These are phyloP conservation scores for Lophochroa leadbeateri DNA, from an alignment of 2,113 vertebrate genomes.

Conservation along the genomic window DNA sequence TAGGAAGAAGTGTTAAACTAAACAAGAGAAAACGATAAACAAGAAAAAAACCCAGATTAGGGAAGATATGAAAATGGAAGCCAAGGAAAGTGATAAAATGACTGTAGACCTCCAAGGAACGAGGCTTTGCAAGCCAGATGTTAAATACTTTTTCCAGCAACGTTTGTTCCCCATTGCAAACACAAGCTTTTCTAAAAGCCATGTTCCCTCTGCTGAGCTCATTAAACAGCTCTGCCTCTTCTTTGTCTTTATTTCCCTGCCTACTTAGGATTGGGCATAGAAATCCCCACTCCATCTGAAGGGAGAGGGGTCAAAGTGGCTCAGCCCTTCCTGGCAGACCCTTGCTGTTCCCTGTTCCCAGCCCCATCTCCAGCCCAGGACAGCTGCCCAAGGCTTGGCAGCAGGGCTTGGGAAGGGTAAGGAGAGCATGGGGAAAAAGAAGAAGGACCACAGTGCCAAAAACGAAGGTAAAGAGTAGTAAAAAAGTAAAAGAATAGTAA, in stretches of 20 bases:
- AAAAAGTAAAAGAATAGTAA: background rate
- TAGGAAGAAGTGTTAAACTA: background rate
- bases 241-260: background rate
- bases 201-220: background rate
- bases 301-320: background rate
- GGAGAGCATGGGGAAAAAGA: background rate
- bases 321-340: accelerated
- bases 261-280: background rate
- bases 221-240: background rate
- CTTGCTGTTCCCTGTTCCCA: background rate
- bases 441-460: background rate
- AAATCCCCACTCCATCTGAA: background rate
- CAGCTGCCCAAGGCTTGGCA: background rate
- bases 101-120: background rate
- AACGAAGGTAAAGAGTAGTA: background rate
- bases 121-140: background rate
- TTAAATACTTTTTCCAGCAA: background rate
- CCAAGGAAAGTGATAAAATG: background rate
- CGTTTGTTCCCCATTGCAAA: accelerated
- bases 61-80: background rate
- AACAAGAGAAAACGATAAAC: background rate
- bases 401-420: background rate
- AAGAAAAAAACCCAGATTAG: background rate
- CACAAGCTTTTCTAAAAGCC: background rate
- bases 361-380: background rate